Percentiles rank a stretch among this genome's conserved stretches.
These are phyloP conservation scores for Cossypha polioptera DNA, from an alignment of 2,797 vertebrate genomes.

Conservation along the genomic window DNA sequence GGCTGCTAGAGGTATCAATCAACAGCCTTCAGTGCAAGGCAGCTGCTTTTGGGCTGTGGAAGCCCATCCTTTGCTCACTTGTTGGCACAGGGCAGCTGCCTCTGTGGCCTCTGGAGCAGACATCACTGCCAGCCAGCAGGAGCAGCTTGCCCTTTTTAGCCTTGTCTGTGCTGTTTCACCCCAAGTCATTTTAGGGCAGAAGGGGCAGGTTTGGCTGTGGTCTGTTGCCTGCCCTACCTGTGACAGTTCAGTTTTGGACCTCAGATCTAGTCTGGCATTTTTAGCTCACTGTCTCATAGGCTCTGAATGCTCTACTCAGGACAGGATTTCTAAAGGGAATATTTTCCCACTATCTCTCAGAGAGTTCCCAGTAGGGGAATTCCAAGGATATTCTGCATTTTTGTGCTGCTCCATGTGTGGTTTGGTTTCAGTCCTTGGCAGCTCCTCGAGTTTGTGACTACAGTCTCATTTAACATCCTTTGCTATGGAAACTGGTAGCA, in stretches of 20 bases:
- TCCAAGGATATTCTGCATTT: slow-evolving; percentile 12
- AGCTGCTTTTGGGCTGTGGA: background rate
- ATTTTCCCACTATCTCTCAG: background rate
- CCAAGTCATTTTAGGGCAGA: background rate
- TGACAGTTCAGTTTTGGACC: background rate
- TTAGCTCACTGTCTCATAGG: background rate
- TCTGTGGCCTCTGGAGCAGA: background rate
- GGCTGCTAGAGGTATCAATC: background rate
- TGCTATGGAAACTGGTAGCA: slow-evolving; percentile 29
- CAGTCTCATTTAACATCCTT: background rate
- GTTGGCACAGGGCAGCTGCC: background rate
- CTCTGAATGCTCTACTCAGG: background rate
- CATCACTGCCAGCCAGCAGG: background rate
- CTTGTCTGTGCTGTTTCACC: background rate
- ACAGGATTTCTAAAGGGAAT: background rate
- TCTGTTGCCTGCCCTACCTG: background rate
- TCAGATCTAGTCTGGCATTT: background rate
- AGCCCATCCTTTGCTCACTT: background rate
- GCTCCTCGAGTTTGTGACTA: background rate
- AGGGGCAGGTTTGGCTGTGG: background rate
- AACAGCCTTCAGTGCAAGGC: background rate
- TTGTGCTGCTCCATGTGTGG: background rate
- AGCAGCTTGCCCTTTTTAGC: background rate
- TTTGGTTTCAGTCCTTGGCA: background rate
- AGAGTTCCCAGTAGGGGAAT: background rate